Conservation (phyloP, 2,888 invertebrate species). For the Eilema caniola region DNA sequence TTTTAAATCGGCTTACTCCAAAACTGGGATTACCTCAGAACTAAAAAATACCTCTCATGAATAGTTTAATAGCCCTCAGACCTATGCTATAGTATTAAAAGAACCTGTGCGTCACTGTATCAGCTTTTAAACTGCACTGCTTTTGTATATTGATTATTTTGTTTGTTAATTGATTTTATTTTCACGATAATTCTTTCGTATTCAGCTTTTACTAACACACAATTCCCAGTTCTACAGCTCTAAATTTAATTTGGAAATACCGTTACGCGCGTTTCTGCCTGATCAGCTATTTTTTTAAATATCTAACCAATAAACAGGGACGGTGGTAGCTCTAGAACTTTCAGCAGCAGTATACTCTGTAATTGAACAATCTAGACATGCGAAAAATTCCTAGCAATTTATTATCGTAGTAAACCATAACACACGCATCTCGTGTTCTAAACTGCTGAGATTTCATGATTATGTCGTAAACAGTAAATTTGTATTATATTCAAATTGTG, state of each 20-base stretch:
- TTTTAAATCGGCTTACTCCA: too few species aligned
- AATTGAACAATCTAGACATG: background rate
- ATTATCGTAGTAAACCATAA: background rate
- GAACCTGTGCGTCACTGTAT: too few species aligned
- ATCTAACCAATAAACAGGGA: background rate
- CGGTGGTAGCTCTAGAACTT: background rate
- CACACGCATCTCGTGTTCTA: background rate
- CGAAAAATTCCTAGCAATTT: background rate
- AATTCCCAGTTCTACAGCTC: background rate
- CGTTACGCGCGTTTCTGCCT: background rate
- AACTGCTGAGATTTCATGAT: conserved; percentile 1
- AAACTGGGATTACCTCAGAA: too few species aligned
- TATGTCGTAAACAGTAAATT: background rate
- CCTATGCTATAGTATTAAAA: too few species aligned
- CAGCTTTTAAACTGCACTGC: too few species aligned
- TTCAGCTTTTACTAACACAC: background rate
- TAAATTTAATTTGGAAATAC: background rate
- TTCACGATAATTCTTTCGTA: background rate
- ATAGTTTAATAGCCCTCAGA: too few species aligned
- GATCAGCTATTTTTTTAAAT: background rate
- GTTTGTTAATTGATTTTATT: background rate
- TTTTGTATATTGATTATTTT: too few species aligned
- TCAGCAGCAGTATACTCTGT: background rate
- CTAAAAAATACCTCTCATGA: too few species aligned
- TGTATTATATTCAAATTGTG: background rate